Base-by-base conservation (phyloP, 2,113 vertebrate species). In the Drymodes brunneopygia region DNA sequence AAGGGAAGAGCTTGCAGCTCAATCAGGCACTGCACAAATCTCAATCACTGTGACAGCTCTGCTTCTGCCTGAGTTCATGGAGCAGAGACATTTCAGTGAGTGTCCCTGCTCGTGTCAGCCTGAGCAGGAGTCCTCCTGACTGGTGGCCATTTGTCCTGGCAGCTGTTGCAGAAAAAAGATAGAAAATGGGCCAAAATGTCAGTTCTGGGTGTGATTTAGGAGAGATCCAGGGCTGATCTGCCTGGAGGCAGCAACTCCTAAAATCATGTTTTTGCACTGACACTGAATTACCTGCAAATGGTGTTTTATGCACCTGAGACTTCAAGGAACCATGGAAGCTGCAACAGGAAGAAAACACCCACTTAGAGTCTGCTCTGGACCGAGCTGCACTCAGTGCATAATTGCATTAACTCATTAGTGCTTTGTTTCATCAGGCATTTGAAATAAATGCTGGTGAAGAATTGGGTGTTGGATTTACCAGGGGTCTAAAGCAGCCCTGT, bases 221-320 rank as follows among this genome's bases (percentile, higher is more conserved):
- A 44, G 12, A 69, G 29, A 50, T 31, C 6, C 24, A 69, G 36
- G 29, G 45, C 27, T 75, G 75, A 67, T 75, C 35, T 6, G 2
- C 62, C 33, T 1, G 0, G 35, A 42, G 28, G 16, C 54, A 65
- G 11, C 33, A 64, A 33, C 0, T 3, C 19, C 9, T 65, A 33
- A 20, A 33, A 54, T 23, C 0, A 0, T 8, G 29, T 12, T 57
- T 36, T 81, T 65, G 18, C 33, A 25, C 21, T 25, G 23, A 15
- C 50, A 31, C 27, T 4, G 11, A 84, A 48, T 56, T 33, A 44
- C 12, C 29, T 72, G 28, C 31, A 77, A 72, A 33, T 0, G 2
- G 6, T 40, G 29, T 35, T 95, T 51, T 23, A 31, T 35, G 66
- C 25, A 81, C 81, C 23, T 6, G 5, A 7, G 29, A 18, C n/a